Evolutionary conservation across 2,113 vertebrate genomes (phyloP).

Genomic region (Catharus minimus): DNA sequence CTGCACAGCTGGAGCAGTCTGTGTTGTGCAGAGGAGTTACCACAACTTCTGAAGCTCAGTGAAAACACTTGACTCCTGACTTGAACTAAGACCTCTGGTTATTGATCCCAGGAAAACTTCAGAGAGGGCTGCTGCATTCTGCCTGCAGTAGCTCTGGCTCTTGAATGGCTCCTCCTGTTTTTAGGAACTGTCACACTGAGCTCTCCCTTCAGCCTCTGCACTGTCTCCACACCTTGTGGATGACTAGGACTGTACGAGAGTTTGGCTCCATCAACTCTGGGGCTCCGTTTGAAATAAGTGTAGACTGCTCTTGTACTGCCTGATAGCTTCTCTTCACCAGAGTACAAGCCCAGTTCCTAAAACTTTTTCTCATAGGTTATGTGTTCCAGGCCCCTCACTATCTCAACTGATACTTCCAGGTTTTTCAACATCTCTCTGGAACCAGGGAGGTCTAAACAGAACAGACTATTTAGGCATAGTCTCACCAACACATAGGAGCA

Average conservation of each 20-base stretch:
- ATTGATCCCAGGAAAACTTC: constrained; percentile 32
- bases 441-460: background rate
- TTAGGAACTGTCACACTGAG: background rate
- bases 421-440: background rate
- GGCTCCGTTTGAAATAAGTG: background rate
- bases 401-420: background rate
- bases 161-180: background rate
- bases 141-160: background rate
- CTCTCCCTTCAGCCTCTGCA: background rate
- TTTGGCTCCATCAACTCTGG: background rate
- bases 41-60: constrained; percentile 6
- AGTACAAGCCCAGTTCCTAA: background rate
- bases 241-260: background rate
- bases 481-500: background rate
- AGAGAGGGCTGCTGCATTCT: background rate
- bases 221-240: background rate
- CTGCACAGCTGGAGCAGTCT: background rate
- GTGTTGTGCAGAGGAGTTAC: background rate
- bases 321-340: background rate
- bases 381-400: background rate
- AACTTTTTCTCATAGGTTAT: background rate
- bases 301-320: background rate
- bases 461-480: background rate
- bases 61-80: constrained; percentile 40
- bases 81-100: constrained; percentile 35